phyloP scores from a whole-genome alignment of 2,797 vertebrate species.

The Discoglossus pictus region DNA sequence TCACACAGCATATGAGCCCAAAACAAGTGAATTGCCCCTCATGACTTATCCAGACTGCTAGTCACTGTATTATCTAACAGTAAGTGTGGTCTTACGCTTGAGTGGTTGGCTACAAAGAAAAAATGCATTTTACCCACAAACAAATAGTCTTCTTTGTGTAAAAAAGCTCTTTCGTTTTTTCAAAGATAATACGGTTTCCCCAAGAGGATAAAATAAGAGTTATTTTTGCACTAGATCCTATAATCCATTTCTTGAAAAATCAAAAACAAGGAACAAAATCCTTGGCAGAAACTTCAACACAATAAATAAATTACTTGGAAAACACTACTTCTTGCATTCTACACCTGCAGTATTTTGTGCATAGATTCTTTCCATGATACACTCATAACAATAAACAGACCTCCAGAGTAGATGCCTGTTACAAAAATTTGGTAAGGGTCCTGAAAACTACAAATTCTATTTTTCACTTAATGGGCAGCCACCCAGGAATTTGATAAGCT shows the following conservation, averaged over 20 bases:
- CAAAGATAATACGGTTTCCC: neutral
- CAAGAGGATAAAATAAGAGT: constrained; percentile 2
- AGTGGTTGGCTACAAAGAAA: too few species aligned
- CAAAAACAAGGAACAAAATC: constrained; percentile 58
- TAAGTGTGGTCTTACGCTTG: too few species aligned
- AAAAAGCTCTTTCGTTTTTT: too few species aligned
- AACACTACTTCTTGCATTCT: constrained; percentile 59
- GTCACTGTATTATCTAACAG: too few species aligned
- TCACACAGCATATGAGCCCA: too few species aligned
- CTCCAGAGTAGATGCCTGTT: constrained; percentile 72
- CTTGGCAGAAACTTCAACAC: constrained; percentile 61
- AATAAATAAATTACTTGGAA: constrained; percentile 59
- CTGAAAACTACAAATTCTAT: constrained; percentile 67
- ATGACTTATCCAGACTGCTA: too few species aligned
- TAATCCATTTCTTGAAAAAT: constrained; percentile 49
- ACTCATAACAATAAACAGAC: constrained; percentile 75
- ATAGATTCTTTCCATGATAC: constrained; percentile 68
- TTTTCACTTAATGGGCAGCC: constrained; percentile 71
- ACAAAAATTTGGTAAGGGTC: constrained; percentile 65
- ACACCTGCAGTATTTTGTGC: constrained; percentile 72
- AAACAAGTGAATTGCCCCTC: too few species aligned
- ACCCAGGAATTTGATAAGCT: constrained; percentile 71
- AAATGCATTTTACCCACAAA: too few species aligned
- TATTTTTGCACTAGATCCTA: constrained; percentile 20
- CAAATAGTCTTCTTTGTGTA: constrained; percentile 16